Base-by-base conservation (phyloP, 2,113 vertebrate species). In the Bufo bufo region DNA sequence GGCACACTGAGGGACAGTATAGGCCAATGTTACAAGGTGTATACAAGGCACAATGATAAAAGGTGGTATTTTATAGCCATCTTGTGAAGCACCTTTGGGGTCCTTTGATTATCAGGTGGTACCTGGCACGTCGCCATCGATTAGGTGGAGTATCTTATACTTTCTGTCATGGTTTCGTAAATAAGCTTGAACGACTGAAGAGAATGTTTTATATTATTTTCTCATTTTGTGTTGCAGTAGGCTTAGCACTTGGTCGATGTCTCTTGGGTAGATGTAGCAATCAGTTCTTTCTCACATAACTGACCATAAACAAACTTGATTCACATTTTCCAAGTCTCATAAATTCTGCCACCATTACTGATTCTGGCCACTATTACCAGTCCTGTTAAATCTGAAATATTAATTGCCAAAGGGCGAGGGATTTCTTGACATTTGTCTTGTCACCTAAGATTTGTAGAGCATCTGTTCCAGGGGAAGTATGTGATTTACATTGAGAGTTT, bases 381-480 rank as follows among this genome's bases (percentile, higher is more conserved):
- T 52, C 59, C 59, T 69, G 20, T 8, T 84, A 52, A 49, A 50
- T 71, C 63, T 54, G 63, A 71, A 52, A 69, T 84, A 84, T 71
- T 54, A 12, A 84, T 69, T 33, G 47, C 82, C 82, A 71, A 49
- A 71, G 63, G 82, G 12, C 20, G 13, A 52, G 82, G 82, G n/a
- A 54, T 47, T 52, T 83, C 45, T 66, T 19, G 78, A 61, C 78
- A 81, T 81, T 81, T 82, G 80, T 20, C 81, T 23, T 16, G 82
- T 69, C 63, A 33, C 61, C 45, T 66, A 83, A 5, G 23, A 84
- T 71, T 69, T 84, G 82, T 84, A 17, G 61, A 69, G 47, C 81
- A 69, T 83, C 47, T 52, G 45, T 69, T 69, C 45, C 47, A n/a
- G 58, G 43, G 79, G 58, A 81, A 82, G 7, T 65, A 69, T 83